Conservation (phyloP, 2,113 vertebrate genomes). For the Colistium nudipinnis region DNA sequence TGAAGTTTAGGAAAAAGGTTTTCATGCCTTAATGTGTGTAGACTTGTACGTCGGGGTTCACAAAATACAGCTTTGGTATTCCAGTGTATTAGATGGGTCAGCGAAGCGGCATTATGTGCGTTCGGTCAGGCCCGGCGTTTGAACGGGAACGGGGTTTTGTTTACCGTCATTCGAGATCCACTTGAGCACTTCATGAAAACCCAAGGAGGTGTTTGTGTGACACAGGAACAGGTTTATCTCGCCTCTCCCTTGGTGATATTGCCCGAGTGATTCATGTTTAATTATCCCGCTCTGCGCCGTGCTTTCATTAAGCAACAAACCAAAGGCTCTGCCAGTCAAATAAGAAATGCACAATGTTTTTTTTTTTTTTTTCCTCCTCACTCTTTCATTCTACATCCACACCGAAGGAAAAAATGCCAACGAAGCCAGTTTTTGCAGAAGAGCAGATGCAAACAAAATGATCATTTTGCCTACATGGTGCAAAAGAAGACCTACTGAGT, state of each 20-base stretch:
- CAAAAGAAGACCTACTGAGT: constrained; percentile 15
- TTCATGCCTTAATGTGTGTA: neutral
- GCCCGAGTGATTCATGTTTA: constrained; percentile 42
- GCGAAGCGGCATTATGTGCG: constrained; percentile 19
- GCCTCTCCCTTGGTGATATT: constrained; percentile 23
- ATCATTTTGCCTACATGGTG: neutral
- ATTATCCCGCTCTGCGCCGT: constrained; percentile 43
- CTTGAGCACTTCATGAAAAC: constrained; percentile 67
- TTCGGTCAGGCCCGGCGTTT: constrained; percentile 49
- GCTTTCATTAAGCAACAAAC: constrained; percentile 46
- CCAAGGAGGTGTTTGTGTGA: constrained; percentile 61
- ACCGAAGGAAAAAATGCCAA: neutral
- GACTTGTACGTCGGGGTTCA: constrained; percentile 1
- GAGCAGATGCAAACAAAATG: constrained; percentile 9
- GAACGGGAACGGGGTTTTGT: constrained; percentile 55
- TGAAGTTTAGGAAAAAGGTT: constrained; percentile 5
- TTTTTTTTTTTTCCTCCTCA: constrained; percentile 4
- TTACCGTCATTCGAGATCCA: constrained; percentile 60
- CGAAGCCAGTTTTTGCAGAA: neutral
- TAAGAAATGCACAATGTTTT: constrained; percentile 11
- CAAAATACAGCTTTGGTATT: constrained; percentile 15
- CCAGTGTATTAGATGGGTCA: constrained; percentile 11
- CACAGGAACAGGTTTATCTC: constrained; percentile 56
- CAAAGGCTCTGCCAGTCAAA: constrained; percentile 29
- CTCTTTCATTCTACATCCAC: neutral